Base-by-base conservation (phyloP, 1,140 invertebrate genomes). In the Drosophila busckii region DNA sequence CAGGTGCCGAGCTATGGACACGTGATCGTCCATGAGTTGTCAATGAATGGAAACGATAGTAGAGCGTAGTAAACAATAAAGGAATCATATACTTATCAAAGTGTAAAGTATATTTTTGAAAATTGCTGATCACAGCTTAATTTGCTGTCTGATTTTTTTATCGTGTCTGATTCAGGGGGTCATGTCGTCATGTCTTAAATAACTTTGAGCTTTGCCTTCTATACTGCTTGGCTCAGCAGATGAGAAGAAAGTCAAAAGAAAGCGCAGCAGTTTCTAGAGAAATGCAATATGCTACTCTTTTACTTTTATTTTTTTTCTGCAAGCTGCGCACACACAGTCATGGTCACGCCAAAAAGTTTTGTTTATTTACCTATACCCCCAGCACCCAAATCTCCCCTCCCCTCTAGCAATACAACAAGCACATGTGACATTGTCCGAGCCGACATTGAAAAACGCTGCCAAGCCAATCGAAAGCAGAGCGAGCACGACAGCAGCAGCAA, bases 371-470 rank as follows among this genome's bases (percentile, higher is more conserved):
- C 69, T 66, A 41, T 9, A 20, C 26, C 53, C n/a, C n/a, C 5
- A 16, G 2, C 17, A 10, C 48, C 10, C 9, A n/a, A n/a, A n/a
- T n/a, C n/a, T 10, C 13, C 7, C 4, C 19, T 2, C 26, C 6
- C 3, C 5, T 4, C 5, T 20, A 1, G 37, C 22, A 17, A 9
- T 25, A 19, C 44, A 31, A n/a, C 19, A 17, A 56, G 17, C 46
- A 46, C 53, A 56, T 67, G 50, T 73, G 83, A 85, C 83, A 85
- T 85, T 85, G 83, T 56, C 71, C 75, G 76, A 65, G 56, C 48
- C 62, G 75, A 82, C 75, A 82, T 82, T 82, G 75, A 70, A 75
- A n/a, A 80, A 28, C 65, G 37, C 35, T 26, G 52, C 23, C 35
- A 69, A 50, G 52, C 64, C 48, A 82, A 80, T 75, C 64, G 64